Evolutionary conservation across 1,140 invertebrate species (phyloP), one percentile per base, ranked within the genome.

Genomic region (Doryteuthis pealeii): DNA sequence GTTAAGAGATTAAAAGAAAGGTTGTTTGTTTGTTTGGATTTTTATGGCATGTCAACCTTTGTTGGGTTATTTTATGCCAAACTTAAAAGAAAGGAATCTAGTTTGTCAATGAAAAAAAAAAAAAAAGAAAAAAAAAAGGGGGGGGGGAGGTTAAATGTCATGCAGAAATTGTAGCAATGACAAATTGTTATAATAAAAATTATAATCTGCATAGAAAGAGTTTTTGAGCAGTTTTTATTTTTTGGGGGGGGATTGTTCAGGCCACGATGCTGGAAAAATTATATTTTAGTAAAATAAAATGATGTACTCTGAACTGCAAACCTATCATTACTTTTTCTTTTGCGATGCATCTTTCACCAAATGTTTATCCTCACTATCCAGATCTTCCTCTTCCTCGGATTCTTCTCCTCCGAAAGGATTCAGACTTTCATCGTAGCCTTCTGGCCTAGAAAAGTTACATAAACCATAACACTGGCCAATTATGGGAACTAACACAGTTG

Each of bases 391-490:
- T 49, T 77, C 76, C 68, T 79, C 79, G 62, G 79, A 82, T n/a
- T 81, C 78, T 65, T 80, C 79, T 67, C 78, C 82, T 49, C 79
- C 82, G 78, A 85, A 85, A 67, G 84, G 84, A 80, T 85, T 85
- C 72, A 85, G 76, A 5, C 79, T 74, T 73, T 80, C 76, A 76
- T 83, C 82, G 73, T 83, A 85, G 26, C 73, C 77, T 45, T 70
- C 65, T 58, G 78, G 68, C 72, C 77, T 80, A 73, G 31, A 76
- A 73, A 74, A 72, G 74, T 70, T 67, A 40, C 58, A 30, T 22
- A 32, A 40, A 70, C 54, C 43, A 73, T 28, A 31, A 31, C 3
- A 67, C 45, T 43, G 43, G 65, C 33, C 62, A n/a, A 32, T 54
- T 71, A 40, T 40, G 35, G 35, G 35, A 10, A 10, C 31, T 70